Conservation (phyloP, 2,113 vertebrate genomes). For the Anthoscopus minutus region DNA sequence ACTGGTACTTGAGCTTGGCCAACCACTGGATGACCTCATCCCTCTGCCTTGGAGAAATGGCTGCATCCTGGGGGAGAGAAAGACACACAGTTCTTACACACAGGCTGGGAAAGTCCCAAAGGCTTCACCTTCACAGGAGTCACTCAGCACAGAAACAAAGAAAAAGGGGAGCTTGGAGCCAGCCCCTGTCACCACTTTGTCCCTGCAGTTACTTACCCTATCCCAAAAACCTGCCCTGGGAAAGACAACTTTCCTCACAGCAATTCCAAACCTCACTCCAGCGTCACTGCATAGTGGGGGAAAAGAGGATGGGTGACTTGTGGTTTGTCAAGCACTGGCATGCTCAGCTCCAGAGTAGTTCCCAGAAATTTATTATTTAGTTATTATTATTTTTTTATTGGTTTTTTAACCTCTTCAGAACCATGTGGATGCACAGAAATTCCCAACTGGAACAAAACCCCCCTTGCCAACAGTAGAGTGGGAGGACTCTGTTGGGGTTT, state of each 20-base stretch:
- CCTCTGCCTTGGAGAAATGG: constrained; percentile 92
- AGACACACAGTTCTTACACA: background rate
- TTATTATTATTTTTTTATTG: background rate
- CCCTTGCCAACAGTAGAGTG: background rate
- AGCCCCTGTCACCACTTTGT: background rate
- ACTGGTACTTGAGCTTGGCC: constrained; percentile 84
- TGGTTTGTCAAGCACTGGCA: background rate
- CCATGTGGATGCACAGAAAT: background rate
- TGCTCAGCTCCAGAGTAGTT: background rate
- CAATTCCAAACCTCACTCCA: background rate
- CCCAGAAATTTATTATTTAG: background rate
- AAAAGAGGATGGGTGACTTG: background rate
- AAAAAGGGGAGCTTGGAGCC: background rate
- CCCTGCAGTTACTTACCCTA: background rate
- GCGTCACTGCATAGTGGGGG: accelerated
- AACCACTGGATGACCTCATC: constrained; percentile 95
- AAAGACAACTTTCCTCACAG: background rate
- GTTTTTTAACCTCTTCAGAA: background rate
- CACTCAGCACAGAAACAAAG: background rate
- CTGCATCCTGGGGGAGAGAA: constrained; percentile 78
- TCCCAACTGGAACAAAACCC: background rate
- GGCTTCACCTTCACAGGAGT: background rate
- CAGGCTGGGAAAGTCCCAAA: background rate
- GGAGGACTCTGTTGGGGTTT: accelerated
- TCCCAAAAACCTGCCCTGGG: background rate